Evolutionary conservation across 2,888 invertebrate genomes (phyloP).

Genomic region (Lomographa bimaculata): DNA sequence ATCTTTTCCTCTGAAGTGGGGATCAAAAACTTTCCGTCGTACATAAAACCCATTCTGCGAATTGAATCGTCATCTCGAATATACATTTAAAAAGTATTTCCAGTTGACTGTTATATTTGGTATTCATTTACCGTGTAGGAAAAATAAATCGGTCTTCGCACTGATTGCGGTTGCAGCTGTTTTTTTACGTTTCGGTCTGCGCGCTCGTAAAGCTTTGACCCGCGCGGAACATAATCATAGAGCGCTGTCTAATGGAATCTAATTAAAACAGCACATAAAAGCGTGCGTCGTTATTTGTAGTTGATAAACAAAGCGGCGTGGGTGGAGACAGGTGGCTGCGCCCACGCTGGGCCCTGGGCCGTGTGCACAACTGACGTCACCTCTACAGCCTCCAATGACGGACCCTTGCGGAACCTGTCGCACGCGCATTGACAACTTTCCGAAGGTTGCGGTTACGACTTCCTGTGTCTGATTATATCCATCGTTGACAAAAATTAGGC

Average conservation of each 20-base stretch:
- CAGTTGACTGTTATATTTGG: constrained; percentile 18
- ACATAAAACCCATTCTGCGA: constrained; percentile 23
- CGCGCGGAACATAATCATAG: constrained; percentile 25
- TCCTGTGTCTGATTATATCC: constrained; percentile 19
- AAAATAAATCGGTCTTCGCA: constrained; percentile 24
- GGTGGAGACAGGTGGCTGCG: constrained; percentile 67
- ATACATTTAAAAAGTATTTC: constrained; percentile 18
- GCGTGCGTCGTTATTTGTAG: constrained; percentile 36
- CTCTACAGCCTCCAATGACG: constrained; percentile 62
- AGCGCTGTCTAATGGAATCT: constrained; percentile 31
- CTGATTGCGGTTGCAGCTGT: constrained; percentile 33
- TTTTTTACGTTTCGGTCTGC: constrained; percentile 32
- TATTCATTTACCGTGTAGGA: constrained; percentile 19
- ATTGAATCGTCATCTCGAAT: constrained; percentile 17
- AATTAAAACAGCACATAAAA: constrained; percentile 35
- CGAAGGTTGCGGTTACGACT: constrained; percentile 25
- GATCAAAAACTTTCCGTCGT: constrained; percentile 25
- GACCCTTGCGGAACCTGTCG: constrained; percentile 48
- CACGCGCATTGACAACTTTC: constrained; percentile 38
- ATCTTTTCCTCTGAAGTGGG: constrained; percentile 28
- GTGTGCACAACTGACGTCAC: constrained; percentile 77
- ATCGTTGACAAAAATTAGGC: constrained; percentile 11
- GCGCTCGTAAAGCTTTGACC: constrained; percentile 31
- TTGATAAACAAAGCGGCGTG: constrained; percentile 56
- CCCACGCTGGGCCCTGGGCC: constrained; percentile 69